phyloP scores from a whole-genome alignment of 2,797 vertebrate genomes.

The Kryptolebias ocellatus region DNA sequence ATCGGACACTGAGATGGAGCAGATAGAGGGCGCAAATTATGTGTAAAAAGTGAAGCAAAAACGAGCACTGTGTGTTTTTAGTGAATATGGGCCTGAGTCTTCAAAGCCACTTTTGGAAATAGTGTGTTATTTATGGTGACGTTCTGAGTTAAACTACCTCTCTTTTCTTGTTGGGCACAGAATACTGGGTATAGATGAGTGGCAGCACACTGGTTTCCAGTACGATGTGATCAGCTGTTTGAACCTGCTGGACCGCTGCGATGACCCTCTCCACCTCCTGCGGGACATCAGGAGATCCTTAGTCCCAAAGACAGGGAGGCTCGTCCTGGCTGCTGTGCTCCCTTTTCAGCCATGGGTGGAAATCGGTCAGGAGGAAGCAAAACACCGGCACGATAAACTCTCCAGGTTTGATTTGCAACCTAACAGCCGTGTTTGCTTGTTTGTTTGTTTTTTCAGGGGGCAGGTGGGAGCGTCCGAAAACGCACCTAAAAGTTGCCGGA shows the following conservation, averaged over 20 bases:
- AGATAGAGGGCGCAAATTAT: too few species aligned
- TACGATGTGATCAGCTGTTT: slow-evolving; percentile 98
- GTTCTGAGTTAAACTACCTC: not conserved
- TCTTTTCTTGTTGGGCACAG: slow-evolving; percentile 39
- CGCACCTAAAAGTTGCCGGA: slow-evolving; percentile 88
- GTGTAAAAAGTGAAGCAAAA: too few species aligned
- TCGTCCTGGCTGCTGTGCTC: slow-evolving; percentile 91
- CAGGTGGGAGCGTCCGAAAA: slow-evolving; percentile 92
- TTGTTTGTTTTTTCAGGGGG: slow-evolving; percentile 82
- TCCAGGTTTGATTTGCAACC: not conserved
- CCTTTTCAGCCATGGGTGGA: slow-evolving; percentile 98
- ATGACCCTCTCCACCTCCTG: slow-evolving; percentile 90
- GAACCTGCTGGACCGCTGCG: slow-evolving; percentile 96
- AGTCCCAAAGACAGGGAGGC: slow-evolving; percentile 89
- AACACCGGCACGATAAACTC: not conserved
- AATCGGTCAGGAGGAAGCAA: slow-evolving; percentile 84
- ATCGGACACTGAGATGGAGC: too few species aligned
- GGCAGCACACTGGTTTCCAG: slow-evolving; percentile 91
- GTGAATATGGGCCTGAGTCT: too few species aligned
- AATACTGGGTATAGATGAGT: slow-evolving; percentile 87
- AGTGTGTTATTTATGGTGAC: too few species aligned
- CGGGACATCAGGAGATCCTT: slow-evolving; percentile 88
- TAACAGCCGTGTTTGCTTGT: not conserved
- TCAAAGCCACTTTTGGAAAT: too few species aligned
- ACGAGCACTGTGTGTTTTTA: too few species aligned